phyloP scores from a whole-genome alignment of 2,888 invertebrate genomes.

The Callinectes sapidus region DNA sequence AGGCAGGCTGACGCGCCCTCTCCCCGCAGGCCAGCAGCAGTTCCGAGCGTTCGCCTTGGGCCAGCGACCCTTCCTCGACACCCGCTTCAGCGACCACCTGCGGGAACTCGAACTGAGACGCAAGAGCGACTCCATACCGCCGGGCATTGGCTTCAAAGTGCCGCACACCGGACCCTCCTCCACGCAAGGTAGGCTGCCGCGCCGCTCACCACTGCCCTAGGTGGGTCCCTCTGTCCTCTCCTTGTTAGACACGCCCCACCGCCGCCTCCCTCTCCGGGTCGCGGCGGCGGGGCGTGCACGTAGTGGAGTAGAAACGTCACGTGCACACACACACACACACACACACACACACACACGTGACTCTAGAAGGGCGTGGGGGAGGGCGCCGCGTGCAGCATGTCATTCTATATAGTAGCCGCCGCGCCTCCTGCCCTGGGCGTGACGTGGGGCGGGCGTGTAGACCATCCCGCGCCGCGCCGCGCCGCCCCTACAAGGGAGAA shows the following conservation, averaged over 20 bases:
- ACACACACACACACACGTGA: not conserved
- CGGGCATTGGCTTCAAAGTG: constrained; percentile 67
- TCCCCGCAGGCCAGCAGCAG: constrained; percentile 86
- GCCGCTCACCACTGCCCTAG: not conserved
- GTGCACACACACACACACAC: not conserved
- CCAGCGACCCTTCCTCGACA: constrained; percentile 86
- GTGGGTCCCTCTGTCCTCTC: constrained; percentile 10
- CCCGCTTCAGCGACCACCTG: constrained; percentile 81
- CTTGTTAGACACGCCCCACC: not conserved
- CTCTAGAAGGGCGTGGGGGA: not conserved
- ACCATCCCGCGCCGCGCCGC: no score
- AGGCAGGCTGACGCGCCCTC: constrained; percentile 36
- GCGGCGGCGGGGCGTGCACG: not conserved
- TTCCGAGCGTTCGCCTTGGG: constrained; percentile 86
- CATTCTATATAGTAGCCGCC: not conserved
- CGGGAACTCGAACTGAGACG: constrained; percentile 85
- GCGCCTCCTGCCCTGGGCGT: not conserved
- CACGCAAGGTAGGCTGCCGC: constrained; percentile 62
- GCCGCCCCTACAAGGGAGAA: not conserved
- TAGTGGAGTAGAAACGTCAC: not conserved
- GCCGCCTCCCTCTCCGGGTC: not conserved
- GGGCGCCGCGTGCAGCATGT: not conserved
- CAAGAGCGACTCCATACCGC: constrained; percentile 75
- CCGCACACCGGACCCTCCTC: constrained; percentile 47
- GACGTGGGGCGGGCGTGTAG: not conserved